Conservation (phyloP, 1,140 invertebrate species). For the Geopemphigus sp. region DNA sequence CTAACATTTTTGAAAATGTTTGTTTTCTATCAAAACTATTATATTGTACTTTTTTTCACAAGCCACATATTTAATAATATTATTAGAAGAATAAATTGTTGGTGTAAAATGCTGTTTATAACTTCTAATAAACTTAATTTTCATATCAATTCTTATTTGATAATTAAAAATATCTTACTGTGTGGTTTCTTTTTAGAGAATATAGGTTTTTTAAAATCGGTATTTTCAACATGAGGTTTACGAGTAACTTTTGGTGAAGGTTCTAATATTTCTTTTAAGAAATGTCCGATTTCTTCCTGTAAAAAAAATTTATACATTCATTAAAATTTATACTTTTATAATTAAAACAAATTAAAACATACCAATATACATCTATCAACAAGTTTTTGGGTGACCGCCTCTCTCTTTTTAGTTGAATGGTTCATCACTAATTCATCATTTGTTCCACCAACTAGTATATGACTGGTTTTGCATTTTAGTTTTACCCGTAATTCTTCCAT, state of each 20-base stretch:
- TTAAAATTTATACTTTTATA: background rate
- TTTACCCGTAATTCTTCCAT: constrained; percentile 43
- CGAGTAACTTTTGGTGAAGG: constrained; percentile 31
- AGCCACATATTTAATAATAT: too few species aligned
- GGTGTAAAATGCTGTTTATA: too few species aligned
- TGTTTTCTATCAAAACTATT: too few species aligned
- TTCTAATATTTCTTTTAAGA: constrained; percentile 43
- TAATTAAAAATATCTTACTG: constrained; percentile 15
- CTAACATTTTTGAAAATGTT: too few species aligned
- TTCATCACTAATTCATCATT: constrained; percentile 37
- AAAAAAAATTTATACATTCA: background rate
- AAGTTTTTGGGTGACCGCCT: constrained; percentile 39
- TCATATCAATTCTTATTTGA: background rate
- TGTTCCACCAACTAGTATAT: constrained; percentile 35
- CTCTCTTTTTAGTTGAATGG: constrained; percentile 44
- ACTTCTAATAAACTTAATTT: too few species aligned
- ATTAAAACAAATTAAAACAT: background rate
- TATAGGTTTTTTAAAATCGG: constrained; percentile 36
- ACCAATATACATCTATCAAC: constrained; percentile 45
- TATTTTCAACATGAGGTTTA: constrained; percentile 32
- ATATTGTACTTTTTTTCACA: too few species aligned
- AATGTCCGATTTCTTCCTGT: constrained; percentile 39
- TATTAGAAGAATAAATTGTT: too few species aligned
- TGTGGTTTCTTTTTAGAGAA: constrained; percentile 30
- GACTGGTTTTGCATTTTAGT: constrained; percentile 40